Evolutionary conservation across 2,113 vertebrate genomes (phyloP).

Genomic region (Glaucomys volans): DNA sequence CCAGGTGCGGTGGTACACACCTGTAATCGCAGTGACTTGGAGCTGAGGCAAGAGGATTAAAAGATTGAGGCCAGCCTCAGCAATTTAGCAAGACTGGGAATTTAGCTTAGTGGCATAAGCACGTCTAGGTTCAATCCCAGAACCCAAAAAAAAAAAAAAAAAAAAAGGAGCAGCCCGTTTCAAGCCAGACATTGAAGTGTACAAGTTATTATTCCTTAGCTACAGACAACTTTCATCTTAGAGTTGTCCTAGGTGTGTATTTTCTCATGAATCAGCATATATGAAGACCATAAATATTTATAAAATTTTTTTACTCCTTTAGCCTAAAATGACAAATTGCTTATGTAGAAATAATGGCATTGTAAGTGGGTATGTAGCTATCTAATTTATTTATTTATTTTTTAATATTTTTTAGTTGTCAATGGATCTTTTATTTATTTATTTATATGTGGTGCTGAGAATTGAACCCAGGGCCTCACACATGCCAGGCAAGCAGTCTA

Average conservation of each 20-base stretch:
- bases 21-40: no score
- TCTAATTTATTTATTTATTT: no score
- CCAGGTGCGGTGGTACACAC: no score
- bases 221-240: not conserved
- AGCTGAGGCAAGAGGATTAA: no score
- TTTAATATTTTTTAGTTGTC: no score
- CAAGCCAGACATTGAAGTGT: not conserved
- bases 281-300: not conserved
- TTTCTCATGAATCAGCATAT: constrained; percentile 22
- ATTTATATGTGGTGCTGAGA: no score
- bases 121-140: not conserved
- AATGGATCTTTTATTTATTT: no score
- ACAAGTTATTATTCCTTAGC: not conserved
- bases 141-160: no score
- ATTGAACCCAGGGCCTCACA: no score
- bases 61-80: no score
- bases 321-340: not conserved
- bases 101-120: not conserved
- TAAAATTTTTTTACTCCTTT: constrained; percentile 26
- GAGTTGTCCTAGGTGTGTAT: not conserved
- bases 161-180: not conserved
- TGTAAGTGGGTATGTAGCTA: not conserved
- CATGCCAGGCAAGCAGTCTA: no score
- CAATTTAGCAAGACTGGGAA: not conserved
- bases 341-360: constrained; percentile 6